phyloP scores from a whole-genome alignment of 2,797 vertebrate species.

The Champsocephalus gunnari region DNA sequence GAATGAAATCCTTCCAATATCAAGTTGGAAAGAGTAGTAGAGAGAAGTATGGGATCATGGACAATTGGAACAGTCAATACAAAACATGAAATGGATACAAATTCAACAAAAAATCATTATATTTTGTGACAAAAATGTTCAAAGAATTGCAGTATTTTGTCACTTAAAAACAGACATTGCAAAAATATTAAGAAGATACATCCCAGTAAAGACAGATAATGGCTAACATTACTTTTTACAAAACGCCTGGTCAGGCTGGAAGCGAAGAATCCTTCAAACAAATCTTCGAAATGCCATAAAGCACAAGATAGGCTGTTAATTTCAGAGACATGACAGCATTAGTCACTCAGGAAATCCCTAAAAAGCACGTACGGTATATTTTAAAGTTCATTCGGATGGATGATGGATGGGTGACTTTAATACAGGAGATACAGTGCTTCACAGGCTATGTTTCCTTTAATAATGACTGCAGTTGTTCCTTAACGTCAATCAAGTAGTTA shows the following conservation, averaged over 20 bases:
- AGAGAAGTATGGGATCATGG: too few relatives aligned
- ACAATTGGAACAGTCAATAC: not conserved
- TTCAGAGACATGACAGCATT: not conserved
- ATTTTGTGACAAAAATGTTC: conserved; percentile 5
- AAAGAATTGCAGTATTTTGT: not conserved
- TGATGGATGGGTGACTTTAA: not conserved
- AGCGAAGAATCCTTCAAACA: not conserved
- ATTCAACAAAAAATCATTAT: not conserved
- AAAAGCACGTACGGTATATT: not conserved
- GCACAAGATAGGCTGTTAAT: not conserved
- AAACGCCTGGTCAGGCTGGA: not conserved
- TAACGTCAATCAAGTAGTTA: not conserved
- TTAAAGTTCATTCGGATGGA: not conserved
- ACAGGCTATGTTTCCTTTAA: not conserved
- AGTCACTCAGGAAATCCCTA: not conserved
- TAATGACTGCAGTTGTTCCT: not conserved
- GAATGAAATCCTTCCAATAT: too few relatives aligned
- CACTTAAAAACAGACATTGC: not conserved
- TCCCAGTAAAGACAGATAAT: not conserved
- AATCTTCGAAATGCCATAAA: not conserved
- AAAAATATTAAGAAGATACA: not conserved
- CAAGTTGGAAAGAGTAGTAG: too few relatives aligned
- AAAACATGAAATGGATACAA: conserved; percentile 3
- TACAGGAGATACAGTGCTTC: not conserved
- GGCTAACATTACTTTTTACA: not conserved